Evolutionary conservation across 2,113 vertebrate species (phyloP).

Genomic region (Verasper variegatus): DNA sequence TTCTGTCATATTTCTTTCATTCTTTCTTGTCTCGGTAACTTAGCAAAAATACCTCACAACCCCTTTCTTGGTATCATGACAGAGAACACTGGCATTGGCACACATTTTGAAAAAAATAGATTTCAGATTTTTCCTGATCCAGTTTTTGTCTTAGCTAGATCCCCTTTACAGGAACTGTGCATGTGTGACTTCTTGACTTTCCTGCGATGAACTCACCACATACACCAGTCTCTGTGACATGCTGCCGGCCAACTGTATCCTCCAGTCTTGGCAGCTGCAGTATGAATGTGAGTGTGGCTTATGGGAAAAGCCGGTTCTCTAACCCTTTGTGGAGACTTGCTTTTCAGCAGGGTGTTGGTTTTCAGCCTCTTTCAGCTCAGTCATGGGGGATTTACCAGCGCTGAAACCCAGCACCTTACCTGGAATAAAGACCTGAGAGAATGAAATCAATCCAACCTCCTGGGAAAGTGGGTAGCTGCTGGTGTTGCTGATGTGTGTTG

Average conservation of each 20-base stretch:
- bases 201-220: neutral
- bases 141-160: neutral
- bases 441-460: conserved; percentile 17
- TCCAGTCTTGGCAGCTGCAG: conserved; percentile 1
- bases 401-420: conserved; percentile 63
- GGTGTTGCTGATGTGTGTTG: neutral
- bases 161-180: neutral
- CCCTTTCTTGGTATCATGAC: too few species aligned
- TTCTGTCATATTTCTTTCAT: too few species aligned
- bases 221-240: neutral
- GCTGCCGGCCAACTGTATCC: conserved; percentile 10
- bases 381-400: conserved; percentile 40
- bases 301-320: conserved; percentile 41
- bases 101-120: neutral
- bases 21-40: neutral
- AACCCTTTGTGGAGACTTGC: conserved; percentile 38
- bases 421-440: conserved; percentile 13
- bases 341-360: conserved; percentile 55
- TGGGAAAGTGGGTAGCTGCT: conserved; percentile 17
- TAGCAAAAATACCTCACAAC: neutral
- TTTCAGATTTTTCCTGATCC: neutral
- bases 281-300: conserved; percentile 11
- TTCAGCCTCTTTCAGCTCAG: conserved; percentile 58
- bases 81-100: neutral
- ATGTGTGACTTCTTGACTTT: conserved; percentile 14